These are phyloP conservation scores for Pristionchus mayeri DNA, from an alignment of 2,888 invertebrate species.

Conservation along the genomic window DNA sequence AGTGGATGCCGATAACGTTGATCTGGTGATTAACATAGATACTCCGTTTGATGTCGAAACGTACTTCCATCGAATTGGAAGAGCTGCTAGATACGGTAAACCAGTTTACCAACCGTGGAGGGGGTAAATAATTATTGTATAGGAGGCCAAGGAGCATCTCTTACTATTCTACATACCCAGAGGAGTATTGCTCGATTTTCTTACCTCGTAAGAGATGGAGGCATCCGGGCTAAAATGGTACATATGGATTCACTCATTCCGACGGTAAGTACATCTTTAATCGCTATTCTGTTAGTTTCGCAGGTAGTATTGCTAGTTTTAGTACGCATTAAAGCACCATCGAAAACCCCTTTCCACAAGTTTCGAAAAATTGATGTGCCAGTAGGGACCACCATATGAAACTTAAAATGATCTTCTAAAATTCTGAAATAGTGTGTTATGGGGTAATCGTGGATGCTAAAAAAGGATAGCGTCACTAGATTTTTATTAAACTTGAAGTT, in stretches of 20 bases:
- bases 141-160: conserved; percentile 67
- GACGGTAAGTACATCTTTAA: not conserved
- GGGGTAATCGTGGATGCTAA: too few relatives aligned
- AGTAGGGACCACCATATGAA: too few relatives aligned
- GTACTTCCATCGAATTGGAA: conserved; percentile 93
- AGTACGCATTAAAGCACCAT: too few relatives aligned
- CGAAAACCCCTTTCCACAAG: too few relatives aligned
- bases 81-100: conserved; percentile 92
- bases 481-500: too few relatives aligned
- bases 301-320: too few relatives aligned
- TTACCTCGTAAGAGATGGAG: conserved; percentile 14
- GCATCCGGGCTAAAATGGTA: not conserved
- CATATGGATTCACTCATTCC: not conserved
- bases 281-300: not conserved
- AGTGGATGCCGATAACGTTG: conserved; percentile 92
- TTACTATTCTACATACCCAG: conserved; percentile 55
- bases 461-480: too few relatives aligned
- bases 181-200: not conserved
- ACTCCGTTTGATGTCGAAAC: conserved; percentile 86
- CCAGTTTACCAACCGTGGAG: not conserved
- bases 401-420: too few relatives aligned
- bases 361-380: too few relatives aligned
- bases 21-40: conserved; percentile 93
- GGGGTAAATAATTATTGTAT: not conserved
- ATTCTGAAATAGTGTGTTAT: too few relatives aligned